These are phyloP conservation scores for Balearica regulorum DNA, from an alignment of 2,797 vertebrate genomes.

Conservation along the genomic window DNA sequence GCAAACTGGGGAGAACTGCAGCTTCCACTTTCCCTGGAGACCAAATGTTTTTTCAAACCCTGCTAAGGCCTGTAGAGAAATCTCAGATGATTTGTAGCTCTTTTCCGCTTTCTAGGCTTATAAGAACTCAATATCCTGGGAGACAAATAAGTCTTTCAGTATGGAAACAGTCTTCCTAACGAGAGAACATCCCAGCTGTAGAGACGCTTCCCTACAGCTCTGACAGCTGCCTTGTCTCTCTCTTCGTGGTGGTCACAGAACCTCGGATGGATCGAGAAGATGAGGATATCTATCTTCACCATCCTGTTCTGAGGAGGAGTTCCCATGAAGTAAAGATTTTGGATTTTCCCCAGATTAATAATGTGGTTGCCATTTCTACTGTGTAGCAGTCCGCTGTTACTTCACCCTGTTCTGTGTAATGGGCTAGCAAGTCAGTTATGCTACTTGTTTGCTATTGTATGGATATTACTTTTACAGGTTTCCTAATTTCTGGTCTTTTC, in stretches of 20 bases:
- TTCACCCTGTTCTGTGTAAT: background rate
- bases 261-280: background rate
- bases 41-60: background rate
- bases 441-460: background rate
- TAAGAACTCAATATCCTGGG: background rate
- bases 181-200: background rate
- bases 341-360: background rate
- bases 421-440: background rate
- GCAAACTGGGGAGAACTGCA: background rate
- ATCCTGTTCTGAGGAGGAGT: background rate
- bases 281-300: background rate
- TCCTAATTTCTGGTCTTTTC: background rate
- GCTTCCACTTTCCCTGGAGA: background rate
- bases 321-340: background rate
- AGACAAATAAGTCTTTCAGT: background rate
- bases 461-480: background rate
- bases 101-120: background rate
- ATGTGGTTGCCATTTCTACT: background rate
- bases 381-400: background rate
- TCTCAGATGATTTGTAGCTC: background rate
- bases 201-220: background rate
- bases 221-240: background rate
- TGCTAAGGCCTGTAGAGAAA: background rate
- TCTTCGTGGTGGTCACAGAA: background rate
- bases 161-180: background rate